Conservation (phyloP, 1,140 invertebrate genomes). For the Cydia splendana region DNA sequence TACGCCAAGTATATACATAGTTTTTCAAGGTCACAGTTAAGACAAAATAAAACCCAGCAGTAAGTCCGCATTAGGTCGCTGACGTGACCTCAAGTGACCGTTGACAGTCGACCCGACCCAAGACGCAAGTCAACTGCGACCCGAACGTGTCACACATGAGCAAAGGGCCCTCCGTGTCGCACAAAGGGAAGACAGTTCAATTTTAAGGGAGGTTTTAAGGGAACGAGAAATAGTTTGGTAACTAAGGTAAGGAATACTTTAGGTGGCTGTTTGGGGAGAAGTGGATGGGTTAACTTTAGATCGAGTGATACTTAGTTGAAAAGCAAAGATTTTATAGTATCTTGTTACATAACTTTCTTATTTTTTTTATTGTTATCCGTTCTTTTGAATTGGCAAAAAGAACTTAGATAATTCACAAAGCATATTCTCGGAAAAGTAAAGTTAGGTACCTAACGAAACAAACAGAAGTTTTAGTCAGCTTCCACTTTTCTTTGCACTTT, state of each 20-base stretch:
- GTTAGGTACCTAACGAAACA: too few species aligned
- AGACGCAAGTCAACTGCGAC: constrained; percentile 9
- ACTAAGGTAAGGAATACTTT: too few species aligned
- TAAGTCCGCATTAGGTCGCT: not conserved
- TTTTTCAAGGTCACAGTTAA: not conserved
- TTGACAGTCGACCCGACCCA: not conserved
- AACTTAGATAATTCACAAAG: too few species aligned
- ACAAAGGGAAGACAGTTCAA: not conserved
- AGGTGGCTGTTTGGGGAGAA: not conserved
- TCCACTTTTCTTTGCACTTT: too few species aligned
- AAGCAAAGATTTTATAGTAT: too few species aligned
- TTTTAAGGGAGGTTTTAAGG: not conserved
- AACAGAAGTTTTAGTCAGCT: too few species aligned
- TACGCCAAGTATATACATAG: too few species aligned
- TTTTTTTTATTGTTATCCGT: too few species aligned
- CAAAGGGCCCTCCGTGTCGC: not conserved
- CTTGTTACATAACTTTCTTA: too few species aligned
- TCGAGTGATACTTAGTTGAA: not conserved
- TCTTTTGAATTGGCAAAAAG: too few species aligned
- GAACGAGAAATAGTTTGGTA: not conserved
- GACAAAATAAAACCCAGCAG: not conserved
- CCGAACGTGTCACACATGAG: not conserved
- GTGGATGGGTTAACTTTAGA: not conserved
- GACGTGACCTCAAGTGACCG: not conserved
- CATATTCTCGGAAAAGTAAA: too few species aligned